phyloP scores from a whole-genome alignment of 2,797 vertebrate genomes.

The Lepidocolaptes lacrymiger region DNA sequence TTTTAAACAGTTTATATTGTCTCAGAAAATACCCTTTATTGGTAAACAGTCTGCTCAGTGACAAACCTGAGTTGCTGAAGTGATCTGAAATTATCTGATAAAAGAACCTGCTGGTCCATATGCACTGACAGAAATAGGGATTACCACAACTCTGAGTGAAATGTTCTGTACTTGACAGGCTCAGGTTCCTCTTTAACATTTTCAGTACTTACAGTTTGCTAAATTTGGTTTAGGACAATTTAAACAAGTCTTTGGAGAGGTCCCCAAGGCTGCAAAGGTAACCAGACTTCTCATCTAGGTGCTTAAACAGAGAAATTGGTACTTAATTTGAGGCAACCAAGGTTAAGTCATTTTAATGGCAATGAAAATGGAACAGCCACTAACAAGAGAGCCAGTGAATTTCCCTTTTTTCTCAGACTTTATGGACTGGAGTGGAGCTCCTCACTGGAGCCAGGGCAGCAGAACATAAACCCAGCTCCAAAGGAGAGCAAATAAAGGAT shows the following conservation, averaged over 20 bases:
- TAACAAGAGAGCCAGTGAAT: not conserved
- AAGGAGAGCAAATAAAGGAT: not conserved
- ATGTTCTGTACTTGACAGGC: not conserved
- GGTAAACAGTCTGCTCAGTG: not conserved
- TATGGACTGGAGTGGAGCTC: not conserved
- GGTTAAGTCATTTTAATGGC: not conserved
- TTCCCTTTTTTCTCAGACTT: not conserved
- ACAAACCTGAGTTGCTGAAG: not conserved
- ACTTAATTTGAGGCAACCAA: not conserved
- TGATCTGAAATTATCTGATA: not conserved
- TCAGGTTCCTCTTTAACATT: not conserved
- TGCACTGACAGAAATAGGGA: accelerated
- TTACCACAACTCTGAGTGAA: not conserved
- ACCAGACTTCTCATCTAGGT: not conserved
- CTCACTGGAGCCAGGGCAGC: not conserved
- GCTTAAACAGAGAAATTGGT: not conserved
- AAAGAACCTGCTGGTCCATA: not conserved
- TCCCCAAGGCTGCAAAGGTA: not conserved
- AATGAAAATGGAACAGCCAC: not conserved
- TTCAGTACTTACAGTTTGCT: not conserved
- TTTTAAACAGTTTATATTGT: not conserved
- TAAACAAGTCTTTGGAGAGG: not conserved
- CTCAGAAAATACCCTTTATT: not conserved
- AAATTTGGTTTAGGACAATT: not conserved
- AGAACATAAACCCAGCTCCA: not conserved